Evolutionary conservation across 2,888 invertebrate species (phyloP).

Genomic region (Phaonia tiefii): DNA sequence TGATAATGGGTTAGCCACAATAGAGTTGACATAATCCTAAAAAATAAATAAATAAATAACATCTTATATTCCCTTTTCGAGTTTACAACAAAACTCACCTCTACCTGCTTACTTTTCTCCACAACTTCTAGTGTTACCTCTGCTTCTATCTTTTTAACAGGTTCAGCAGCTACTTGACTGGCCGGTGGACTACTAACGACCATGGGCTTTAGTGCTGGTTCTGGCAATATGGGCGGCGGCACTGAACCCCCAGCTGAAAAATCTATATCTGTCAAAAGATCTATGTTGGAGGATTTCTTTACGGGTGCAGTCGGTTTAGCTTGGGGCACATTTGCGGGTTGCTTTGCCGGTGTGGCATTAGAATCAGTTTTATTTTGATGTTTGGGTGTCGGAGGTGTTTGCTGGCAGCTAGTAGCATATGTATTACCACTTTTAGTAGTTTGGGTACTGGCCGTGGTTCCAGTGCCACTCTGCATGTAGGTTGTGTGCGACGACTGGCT

Average conservation of each 20-base stretch:
- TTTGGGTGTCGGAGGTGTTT: slow-evolving; percentile 62
- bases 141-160: slow-evolving; percentile 34
- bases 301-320: slow-evolving; percentile 36
- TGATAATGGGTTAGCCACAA: slow-evolving; percentile 14
- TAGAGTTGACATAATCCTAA: slow-evolving; percentile 54
- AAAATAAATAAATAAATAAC: slow-evolving; percentile 2
- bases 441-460: slow-evolving; percentile 75
- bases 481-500: slow-evolving; percentile 70
- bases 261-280: slow-evolving; percentile 89
- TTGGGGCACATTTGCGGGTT: neutral
- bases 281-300: slow-evolving; percentile 82
- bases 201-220: slow-evolving; percentile 76
- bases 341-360: slow-evolving; percentile 28
- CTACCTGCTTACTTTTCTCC: slow-evolving; percentile 53
- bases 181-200: slow-evolving; percentile 71
- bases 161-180: slow-evolving; percentile 65
- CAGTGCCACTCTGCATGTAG: slow-evolving; percentile 78
- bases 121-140: slow-evolving; percentile 18
- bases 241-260: slow-evolving; percentile 81
- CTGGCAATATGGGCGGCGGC: slow-evolving; percentile 73
- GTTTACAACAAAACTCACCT: slow-evolving; percentile 41
- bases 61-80: neutral
- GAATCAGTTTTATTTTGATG: neutral
- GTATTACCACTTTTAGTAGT: slow-evolving; percentile 77
- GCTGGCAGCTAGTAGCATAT: slow-evolving; percentile 71